phyloP scores from a whole-genome alignment of 1,140 invertebrate species.

The Philaenus spumarius region DNA sequence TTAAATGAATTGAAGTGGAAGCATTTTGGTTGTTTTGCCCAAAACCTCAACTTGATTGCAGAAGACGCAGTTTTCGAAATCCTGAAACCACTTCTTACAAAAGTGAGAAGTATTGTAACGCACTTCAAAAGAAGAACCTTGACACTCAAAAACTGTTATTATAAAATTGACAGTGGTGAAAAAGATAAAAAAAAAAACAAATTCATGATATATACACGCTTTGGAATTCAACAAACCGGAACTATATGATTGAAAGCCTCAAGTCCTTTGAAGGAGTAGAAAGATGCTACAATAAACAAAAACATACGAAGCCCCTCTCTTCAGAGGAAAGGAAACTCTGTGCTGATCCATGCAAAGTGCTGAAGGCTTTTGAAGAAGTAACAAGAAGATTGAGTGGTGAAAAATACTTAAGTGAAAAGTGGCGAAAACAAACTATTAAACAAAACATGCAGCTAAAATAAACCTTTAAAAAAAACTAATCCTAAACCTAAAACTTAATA shows the following conservation, averaged over 20 bases:
- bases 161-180: not conserved
- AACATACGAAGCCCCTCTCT: not conserved
- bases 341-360: not conserved
- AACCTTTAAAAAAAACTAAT: too few species aligned
- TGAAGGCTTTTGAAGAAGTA: not conserved
- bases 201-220: not conserved
- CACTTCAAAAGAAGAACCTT: not conserved
- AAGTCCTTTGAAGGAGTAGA: not conserved
- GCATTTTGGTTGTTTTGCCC: not conserved
- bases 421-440: too few species aligned
- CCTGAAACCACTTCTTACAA: not conserved
- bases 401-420: not conserved
- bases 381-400: not conserved
- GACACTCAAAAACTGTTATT: not conserved
- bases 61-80: not conserved
- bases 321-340: not conserved
- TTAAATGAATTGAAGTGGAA: not conserved
- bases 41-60: not conserved
- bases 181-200: not conserved
- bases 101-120: not conserved
- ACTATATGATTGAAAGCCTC: not conserved
- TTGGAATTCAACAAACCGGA: not conserved
- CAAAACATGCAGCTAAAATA: too few species aligned
- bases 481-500: too few species aligned
- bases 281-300: not conserved